Evolutionary conservation across 2,113 vertebrate genomes (phyloP).

Genomic region (Amphilophus citrinellus): DNA sequence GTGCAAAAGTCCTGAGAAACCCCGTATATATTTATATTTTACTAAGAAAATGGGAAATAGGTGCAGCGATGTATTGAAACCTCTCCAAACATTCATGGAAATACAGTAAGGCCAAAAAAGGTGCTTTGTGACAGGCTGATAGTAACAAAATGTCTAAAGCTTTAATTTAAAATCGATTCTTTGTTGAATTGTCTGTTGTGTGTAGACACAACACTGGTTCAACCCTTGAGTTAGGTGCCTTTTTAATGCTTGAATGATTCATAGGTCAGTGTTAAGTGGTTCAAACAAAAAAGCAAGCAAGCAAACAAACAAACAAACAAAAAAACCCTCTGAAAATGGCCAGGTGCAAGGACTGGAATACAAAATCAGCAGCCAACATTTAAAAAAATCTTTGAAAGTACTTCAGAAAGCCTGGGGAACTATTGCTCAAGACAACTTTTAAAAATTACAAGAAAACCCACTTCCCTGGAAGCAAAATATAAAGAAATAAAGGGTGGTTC

Average conservation of each 20-base stretch:
- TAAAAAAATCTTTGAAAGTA: background rate
- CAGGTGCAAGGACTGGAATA: background rate
- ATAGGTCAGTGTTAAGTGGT: background rate
- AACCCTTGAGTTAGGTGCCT: background rate
- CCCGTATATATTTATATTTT: background rate
- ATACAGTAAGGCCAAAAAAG: background rate
- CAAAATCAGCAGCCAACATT: too few species aligned
- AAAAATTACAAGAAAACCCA: background rate
- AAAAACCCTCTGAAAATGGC: background rate
- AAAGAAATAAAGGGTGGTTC: background rate
- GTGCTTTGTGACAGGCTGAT: too few species aligned
- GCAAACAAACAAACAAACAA: background rate
- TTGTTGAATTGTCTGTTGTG: too few species aligned
- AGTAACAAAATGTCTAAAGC: too few species aligned
- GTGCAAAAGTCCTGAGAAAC: background rate
- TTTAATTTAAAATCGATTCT: too few species aligned
- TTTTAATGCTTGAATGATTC: background rate
- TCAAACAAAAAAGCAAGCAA: background rate
- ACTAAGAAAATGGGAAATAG: background rate
- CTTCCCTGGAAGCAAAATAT: background rate
- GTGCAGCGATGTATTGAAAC: background rate
- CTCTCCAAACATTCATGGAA: background rate
- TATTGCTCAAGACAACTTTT: background rate
- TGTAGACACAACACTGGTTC: background rate
- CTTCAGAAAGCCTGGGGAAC: background rate